These are phyloP conservation scores for Pagrus major DNA, from an alignment of 2,113 vertebrate species.

Conservation along the genomic window DNA sequence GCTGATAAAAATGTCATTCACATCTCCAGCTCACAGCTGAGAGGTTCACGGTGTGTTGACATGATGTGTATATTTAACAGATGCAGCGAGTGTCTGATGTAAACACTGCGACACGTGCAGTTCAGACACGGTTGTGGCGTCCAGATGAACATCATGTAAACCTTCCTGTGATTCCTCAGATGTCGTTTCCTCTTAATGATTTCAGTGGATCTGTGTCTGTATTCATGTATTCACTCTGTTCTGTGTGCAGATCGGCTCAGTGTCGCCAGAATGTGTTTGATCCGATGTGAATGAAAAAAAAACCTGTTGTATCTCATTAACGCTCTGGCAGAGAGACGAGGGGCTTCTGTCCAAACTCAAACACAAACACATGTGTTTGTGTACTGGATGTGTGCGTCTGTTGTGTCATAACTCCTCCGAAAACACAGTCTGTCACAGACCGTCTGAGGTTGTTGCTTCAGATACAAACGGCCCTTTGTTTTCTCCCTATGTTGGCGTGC, in stretches of 20 bases:
- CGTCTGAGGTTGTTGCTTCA: not conserved
- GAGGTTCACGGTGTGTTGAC: no score
- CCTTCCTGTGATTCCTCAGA: no score
- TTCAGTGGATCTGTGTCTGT: not conserved
- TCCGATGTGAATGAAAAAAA: conserved; percentile 10
- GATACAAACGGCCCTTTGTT: conserved; percentile 24
- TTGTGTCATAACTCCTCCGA: not conserved
- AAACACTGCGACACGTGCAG: no score
- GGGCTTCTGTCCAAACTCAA: not conserved
- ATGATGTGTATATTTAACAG: no score
- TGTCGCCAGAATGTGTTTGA: not conserved
- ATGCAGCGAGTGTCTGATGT: no score
- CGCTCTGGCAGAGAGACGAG: no score
- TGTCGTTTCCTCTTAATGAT: not conserved
- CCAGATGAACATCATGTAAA: not conserved
- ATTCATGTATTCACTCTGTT: not conserved
- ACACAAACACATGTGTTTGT: not conserved
- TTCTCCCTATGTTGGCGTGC: not conserved
- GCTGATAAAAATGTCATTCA: no score
- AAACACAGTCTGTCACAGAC: conserved; percentile 6
- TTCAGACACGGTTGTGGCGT: not conserved
- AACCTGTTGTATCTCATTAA: not conserved
- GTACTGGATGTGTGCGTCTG: not conserved
- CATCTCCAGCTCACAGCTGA: no score
- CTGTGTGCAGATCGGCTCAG: not conserved